Evolutionary conservation across 2,113 vertebrate species (phyloP).

Genomic region (Nycticorax nycticorax): DNA sequence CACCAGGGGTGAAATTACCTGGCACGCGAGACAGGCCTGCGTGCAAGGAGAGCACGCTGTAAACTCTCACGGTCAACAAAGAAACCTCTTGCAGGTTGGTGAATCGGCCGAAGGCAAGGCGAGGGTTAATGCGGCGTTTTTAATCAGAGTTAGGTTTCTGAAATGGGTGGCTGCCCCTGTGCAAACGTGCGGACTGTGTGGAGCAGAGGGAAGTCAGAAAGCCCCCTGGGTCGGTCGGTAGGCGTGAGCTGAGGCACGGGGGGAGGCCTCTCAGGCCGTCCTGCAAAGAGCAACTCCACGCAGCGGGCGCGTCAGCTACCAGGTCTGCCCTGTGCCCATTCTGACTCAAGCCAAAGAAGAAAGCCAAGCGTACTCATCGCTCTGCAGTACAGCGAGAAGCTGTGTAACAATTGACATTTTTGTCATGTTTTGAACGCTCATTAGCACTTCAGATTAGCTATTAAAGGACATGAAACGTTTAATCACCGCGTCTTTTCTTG

Average conservation of each 20-base stretch:
- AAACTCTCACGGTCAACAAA: neutral
- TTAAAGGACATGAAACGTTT: slow-evolving; percentile 44
- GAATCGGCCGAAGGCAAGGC: neutral
- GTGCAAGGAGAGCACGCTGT: rapidly evolving
- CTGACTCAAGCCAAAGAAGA: neutral
- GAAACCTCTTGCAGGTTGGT: neutral
- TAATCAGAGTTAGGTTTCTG: neutral
- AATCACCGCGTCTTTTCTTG: slow-evolving; percentile 17
- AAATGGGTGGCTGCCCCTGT: neutral
- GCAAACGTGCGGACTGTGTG: neutral
- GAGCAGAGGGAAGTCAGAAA: neutral
- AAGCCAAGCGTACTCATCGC: neutral
- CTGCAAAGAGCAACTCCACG: neutral
- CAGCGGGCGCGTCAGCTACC: rapidly evolving
- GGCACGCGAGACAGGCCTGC: rapidly evolving
- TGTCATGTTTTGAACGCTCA: neutral
- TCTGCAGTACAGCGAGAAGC: neutral
- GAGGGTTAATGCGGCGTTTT: neutral
- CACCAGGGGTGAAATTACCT: rapidly evolving
- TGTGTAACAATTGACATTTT: neutral
- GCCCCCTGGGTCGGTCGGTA: neutral
- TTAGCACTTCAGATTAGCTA: slow-evolving; percentile 31
- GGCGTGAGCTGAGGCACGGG: neutral
- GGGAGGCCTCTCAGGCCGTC: neutral
- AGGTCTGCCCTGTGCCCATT: neutral